phyloP scores from a whole-genome alignment of 2,797 vertebrate genomes.

The Lutjanus campechanus region DNA sequence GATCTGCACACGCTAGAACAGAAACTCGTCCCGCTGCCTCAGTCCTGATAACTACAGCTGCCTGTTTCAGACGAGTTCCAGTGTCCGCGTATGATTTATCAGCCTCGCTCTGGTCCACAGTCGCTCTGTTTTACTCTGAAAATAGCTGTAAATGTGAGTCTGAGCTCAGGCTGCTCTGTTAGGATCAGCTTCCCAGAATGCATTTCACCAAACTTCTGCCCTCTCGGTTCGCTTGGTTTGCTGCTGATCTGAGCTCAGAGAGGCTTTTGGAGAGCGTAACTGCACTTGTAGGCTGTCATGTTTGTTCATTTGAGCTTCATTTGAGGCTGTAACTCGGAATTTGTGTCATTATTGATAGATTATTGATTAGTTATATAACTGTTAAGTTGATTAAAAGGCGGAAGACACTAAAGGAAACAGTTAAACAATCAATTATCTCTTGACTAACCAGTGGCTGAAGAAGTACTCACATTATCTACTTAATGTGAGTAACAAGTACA shows the following conservation, averaged over 20 bases:
- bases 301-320: neutral
- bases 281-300: neutral
- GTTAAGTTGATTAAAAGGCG: neutral
- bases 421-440: neutral
- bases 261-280: neutral
- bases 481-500: too few species aligned
- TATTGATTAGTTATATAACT: neutral
- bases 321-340: neutral
- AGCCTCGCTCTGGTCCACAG: neutral
- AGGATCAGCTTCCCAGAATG: slow-evolving; percentile 31
- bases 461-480: neutral
- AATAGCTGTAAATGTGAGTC: slow-evolving; percentile 3
- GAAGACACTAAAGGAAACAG: neutral
- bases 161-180: neutral
- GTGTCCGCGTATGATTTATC: slow-evolving; percentile 1
- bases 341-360: neutral
- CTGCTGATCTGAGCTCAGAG: slow-evolving; percentile 5
- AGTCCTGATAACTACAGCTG: neutral
- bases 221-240: neutral
- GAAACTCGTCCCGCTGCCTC: neutral
- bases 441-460: neutral
- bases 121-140: neutral
- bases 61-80: neutral
- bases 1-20: neutral
- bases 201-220: slow-evolving; percentile 7